These are phyloP conservation scores for Oeneis ivallda DNA, from an alignment of 2,888 invertebrate species.

Conservation along the genomic window DNA sequence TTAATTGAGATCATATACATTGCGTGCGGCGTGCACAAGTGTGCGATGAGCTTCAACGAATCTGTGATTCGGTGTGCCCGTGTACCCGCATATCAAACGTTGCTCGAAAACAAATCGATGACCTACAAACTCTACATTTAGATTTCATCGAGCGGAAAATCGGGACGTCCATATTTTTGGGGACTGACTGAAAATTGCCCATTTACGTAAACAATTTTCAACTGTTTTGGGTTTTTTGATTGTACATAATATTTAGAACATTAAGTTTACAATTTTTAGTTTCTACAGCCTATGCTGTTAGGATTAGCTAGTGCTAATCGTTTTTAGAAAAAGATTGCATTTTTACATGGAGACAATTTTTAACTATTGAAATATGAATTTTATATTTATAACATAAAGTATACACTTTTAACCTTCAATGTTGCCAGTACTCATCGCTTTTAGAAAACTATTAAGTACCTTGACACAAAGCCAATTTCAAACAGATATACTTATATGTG, in stretches of 20 bases:
- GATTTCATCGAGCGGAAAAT: constrained; percentile 26
- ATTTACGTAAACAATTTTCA: not conserved
- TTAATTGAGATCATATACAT: too few relatives aligned
- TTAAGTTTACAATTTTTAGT: too few relatives aligned
- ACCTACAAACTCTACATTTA: constrained; percentile 32
- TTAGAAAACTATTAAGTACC: too few relatives aligned
- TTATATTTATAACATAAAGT: too few relatives aligned
- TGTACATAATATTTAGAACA: not conserved
- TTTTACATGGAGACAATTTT: not conserved
- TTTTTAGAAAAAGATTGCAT: too few relatives aligned
- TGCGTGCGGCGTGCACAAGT: not conserved
- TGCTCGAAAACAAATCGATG: constrained; percentile 29
- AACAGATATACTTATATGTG: not conserved
- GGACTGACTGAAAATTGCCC: constrained; percentile 1
- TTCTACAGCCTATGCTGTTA: too few relatives aligned
- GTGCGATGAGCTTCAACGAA: not conserved
- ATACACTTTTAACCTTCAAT: too few relatives aligned
- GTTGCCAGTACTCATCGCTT: too few relatives aligned
- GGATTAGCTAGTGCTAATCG: too few relatives aligned
- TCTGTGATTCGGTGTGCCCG: constrained; percentile 1
- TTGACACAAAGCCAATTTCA: too few relatives aligned
- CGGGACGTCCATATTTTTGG: constrained; percentile 3
- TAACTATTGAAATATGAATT: too few relatives aligned
- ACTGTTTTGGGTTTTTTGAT: not conserved
- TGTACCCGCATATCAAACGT: constrained; percentile 18